phyloP scores from a whole-genome alignment of 2,113 vertebrate genomes.

The Zootoca vivipara region DNA sequence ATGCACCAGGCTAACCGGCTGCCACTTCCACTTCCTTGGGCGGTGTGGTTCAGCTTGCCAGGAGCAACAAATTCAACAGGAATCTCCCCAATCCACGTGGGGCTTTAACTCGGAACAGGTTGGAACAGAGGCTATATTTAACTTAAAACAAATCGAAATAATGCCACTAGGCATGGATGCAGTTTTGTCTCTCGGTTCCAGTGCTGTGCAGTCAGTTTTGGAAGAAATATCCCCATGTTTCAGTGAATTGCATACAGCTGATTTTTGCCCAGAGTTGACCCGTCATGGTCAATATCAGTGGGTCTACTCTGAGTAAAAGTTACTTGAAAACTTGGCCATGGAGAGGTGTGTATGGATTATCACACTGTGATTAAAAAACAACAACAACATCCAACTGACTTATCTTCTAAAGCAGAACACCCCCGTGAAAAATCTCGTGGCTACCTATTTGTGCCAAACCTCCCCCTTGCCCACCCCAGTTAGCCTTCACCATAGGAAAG shows the following conservation, averaged over 20 bases:
- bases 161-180: not conserved
- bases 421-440: not conserved
- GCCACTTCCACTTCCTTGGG: not conserved
- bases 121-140: not conserved
- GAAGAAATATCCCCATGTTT: not conserved
- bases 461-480: not conserved
- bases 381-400: no score
- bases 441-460: not conserved
- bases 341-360: no score
- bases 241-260: no score
- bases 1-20: not conserved
- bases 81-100: not conserved
- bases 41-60: not conserved
- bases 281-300: no score
- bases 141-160: not conserved
- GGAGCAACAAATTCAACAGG: not conserved
- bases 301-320: no score
- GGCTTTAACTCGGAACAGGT: not conserved
- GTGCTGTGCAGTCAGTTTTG: not conserved
- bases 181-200: not conserved
- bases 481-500: not conserved
- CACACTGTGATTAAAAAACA: no score
- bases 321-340: no score
- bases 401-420: not conserved
- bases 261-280: no score